Evolutionary conservation across 2,888 invertebrate genomes (phyloP), one percentile per base, ranked within the genome.

Genomic region (Drosophila conformis): DNA sequence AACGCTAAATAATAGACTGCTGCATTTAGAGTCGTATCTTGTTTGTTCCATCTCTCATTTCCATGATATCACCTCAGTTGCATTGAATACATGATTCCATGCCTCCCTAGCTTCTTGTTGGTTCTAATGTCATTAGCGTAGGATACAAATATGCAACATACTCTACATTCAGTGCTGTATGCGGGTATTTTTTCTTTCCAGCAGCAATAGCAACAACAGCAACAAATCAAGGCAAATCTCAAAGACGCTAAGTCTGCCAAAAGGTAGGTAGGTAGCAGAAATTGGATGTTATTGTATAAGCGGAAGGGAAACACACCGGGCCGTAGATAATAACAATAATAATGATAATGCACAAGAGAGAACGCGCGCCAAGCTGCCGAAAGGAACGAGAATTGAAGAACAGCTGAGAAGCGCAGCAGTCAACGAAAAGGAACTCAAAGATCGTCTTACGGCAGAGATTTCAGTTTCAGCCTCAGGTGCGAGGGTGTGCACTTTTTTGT

Each of bases 241-340:
- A 70, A 62, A 69, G 80, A 68, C 38, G 61, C 60, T 54, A 78
- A 74, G 66, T 84, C 74, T 72, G 67, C 48, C 69, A 48, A 58
- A 64, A 65, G 21, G 21, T 21, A 21, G 21, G 76, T 85, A 85
- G 86, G 86, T 86, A 82, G 85, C 72, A 69, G 73, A 90, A 86
- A 91, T 87, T 87, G 88, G 83, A 90, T 88, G 89, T 87, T 90
- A 90, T 88, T 91, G 90, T 88, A 83, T 89, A 82, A 82, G 82
- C 75, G 79, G 82, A 82, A 82, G 83, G 70, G 74, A 88, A 87
- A 81, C 89, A 87, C 88, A 89, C 91, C 88, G 90, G 88, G 91
- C 88, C 91, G 91, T 90, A 74, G 90, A 86, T 89, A 86, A 86
- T 90, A 90, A 84, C 77, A 89, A 83, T 89, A 78, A 90, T 78